Evolutionary conservation across 2,113 vertebrate species (phyloP), one percentile per base, ranked within the genome.

Genomic region (Bufo gargarizans): DNA sequence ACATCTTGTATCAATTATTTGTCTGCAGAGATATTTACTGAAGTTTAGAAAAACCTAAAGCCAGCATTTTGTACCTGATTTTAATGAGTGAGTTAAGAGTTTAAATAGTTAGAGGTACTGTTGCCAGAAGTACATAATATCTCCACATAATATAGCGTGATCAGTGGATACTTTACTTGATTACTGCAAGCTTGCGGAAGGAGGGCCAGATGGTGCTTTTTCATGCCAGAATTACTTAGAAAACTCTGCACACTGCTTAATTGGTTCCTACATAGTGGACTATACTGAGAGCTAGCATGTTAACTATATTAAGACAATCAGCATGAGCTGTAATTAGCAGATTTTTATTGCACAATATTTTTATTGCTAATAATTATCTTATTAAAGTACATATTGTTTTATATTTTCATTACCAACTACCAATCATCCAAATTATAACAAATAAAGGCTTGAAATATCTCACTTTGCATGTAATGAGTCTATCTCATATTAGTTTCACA

Each of bases 121-220:
- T 43, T 87, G 86, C 86, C 77, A 87, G 86, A 69, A 87, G 63
- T 20, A 20, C 63, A 80, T 80, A 71, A 87, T 87, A 80, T 69
- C 77, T 78, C n/a, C 86, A 61, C 79, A 88, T 82, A 88, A 88
- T 88, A 72, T 82, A 76, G 67, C 14, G 53, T 82, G 55, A 88
- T 88, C 86, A 82, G 79, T 82, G 79, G 69, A 88, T 88, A 82
- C 77, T 87, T 87, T 87, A 80, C 79, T 88, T 88, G 86, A 88
- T 88, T 82, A 88, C 79, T 82, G 86, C 78, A 88, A 88, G 79
- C 86, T 88, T 88, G 79, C 82, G 53, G 58, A 82, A 88, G 80
- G 69, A 82, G 59, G 86, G 69, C 86, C 79, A 88, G 86, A 88
- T 88, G 86, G 79, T 88, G 58, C 67, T 56, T 88, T 88, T 82